Conservation (phyloP, 2,113 vertebrate genomes). For the Cavia porcellus region DNA sequence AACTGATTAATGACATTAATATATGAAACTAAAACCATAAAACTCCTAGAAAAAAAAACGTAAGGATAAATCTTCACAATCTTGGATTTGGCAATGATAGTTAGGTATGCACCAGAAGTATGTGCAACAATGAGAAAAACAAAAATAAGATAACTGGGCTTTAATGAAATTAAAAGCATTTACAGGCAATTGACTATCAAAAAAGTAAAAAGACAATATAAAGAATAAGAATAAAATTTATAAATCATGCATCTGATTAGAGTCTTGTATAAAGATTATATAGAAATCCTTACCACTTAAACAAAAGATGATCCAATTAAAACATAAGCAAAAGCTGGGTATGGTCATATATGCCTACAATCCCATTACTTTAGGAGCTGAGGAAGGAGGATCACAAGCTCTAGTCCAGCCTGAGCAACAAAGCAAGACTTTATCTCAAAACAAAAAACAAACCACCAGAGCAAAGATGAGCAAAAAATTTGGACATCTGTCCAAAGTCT, state of each 20-base stretch:
- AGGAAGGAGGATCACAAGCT: background rate
- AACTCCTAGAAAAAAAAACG: background rate
- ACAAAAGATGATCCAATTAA: background rate
- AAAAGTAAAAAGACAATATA: background rate
- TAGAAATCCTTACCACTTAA: background rate
- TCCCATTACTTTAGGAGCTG: background rate
- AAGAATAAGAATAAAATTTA: constrained; percentile 1
- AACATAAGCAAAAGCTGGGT: background rate
- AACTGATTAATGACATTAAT: background rate
- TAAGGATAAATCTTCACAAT: background rate
- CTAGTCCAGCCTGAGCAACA: background rate
- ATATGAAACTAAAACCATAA: background rate
- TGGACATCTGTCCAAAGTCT: constrained; percentile 26
- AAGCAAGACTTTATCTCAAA: background rate
- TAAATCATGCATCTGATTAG: background rate
- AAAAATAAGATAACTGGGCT: background rate
- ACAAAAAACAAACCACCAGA: background rate
- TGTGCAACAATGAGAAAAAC: background rate
- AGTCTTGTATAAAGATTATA: background rate
- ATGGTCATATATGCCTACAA: background rate
- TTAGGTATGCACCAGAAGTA: background rate
- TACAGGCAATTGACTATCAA: background rate
- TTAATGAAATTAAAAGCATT: constrained; percentile 36
- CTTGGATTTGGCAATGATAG: background rate
- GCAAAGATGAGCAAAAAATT: background rate